Conservation (phyloP, 2,888 invertebrate species). For the Cataglyphis altisquamis region DNA sequence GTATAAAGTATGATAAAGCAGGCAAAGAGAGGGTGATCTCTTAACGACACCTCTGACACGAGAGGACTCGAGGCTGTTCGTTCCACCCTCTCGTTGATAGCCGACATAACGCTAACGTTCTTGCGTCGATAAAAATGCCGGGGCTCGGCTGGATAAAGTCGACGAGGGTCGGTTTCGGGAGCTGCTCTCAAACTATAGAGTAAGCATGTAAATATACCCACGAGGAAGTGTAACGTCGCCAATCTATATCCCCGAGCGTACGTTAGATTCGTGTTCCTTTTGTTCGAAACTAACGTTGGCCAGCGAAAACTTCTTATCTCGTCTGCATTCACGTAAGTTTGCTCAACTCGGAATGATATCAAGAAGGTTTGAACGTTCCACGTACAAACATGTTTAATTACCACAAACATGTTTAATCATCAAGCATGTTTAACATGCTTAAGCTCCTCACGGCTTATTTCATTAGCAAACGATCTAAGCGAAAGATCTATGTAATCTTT, state of each 20-base stretch:
- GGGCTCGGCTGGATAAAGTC: slow-evolving; percentile 73
- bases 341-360: slow-evolving; percentile 11
- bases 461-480: background rate
- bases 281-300: slow-evolving; percentile 8
- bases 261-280: slow-evolving; percentile 37
- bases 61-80: slow-evolving; percentile 64
- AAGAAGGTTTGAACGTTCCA: slow-evolving; percentile 20
- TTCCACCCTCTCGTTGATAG: slow-evolving; percentile 76
- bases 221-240: slow-evolving; percentile 49
- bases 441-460: background rate
- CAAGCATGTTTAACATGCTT: slow-evolving; percentile 32
- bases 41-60: slow-evolving; percentile 75
- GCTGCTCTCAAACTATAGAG: slow-evolving; percentile 48
- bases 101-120: slow-evolving; percentile 78
- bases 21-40: slow-evolving; percentile 69
- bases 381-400: slow-evolving; percentile 22
- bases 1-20: slow-evolving; percentile 18
- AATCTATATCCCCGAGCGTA: slow-evolving; percentile 34
- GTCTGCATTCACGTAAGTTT: background rate
- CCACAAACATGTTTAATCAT: slow-evolving; percentile 26
- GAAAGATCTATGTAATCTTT: background rate
- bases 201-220: slow-evolving; percentile 68
- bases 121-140: slow-evolving; percentile 79
- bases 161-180: slow-evolving; percentile 56
- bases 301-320: slow-evolving; percentile 36